Percentiles rank a stretch among this genome's conserved stretches.
Conservation (phyloP, 2,888 invertebrate species). For the Patella ulyssiponensis region DNA sequence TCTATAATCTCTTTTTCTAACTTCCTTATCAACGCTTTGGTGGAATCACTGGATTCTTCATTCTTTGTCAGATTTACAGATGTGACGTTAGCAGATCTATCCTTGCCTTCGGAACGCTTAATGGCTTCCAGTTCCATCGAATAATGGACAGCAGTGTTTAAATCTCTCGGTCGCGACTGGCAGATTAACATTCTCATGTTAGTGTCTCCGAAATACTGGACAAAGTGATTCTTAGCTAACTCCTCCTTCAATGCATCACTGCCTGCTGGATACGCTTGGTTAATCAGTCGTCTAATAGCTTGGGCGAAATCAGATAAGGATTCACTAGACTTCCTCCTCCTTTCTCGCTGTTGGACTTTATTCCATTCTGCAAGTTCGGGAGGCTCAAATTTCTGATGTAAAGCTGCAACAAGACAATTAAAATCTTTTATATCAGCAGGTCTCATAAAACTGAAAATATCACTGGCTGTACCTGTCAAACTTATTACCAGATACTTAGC, state of each 20-base stretch:
- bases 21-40: not conserved
- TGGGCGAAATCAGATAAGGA: not conserved
- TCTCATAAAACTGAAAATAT: not conserved
- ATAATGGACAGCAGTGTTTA: not conserved
- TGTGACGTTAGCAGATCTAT: not conserved
- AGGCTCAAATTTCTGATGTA: not conserved
- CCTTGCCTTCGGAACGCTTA: not conserved
- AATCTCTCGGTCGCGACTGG: not conserved
- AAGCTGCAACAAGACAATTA: not conserved
- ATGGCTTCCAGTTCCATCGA: not conserved
- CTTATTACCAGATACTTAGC: not conserved
- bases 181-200: not conserved
- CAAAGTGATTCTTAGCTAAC: not conserved
- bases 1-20: not conserved
- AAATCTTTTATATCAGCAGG: not conserved
- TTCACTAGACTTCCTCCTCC: not conserved
- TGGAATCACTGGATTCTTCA: not conserved
- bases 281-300: not conserved
- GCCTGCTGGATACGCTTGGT: not conserved
- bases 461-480: not conserved
- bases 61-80: not conserved
- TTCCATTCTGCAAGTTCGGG: not conserved
- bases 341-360: not conserved
- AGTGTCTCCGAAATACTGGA: not conserved
- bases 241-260: not conserved